These are phyloP conservation scores for Seriola quinqueradiata DNA, from an alignment of 2,113 vertebrate species.

Conservation along the genomic window DNA sequence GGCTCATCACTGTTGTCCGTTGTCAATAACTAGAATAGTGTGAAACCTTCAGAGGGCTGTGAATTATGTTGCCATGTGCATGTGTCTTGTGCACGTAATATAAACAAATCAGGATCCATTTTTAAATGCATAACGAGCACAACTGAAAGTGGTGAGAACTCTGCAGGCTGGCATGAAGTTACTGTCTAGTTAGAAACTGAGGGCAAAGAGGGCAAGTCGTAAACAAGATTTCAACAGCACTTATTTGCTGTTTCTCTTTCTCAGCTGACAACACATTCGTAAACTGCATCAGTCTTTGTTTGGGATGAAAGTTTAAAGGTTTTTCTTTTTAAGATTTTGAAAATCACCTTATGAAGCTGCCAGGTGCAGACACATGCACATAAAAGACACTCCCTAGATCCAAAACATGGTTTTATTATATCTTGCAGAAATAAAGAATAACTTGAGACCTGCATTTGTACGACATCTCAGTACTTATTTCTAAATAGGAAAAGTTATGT, in stretches of 20 bases:
- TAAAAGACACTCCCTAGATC: too few species aligned
- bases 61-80: neutral
- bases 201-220: neutral
- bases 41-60: neutral
- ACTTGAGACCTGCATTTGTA: neutral
- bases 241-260: too few species aligned
- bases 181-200: neutral
- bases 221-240: neutral
- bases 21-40: neutral
- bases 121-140: neutral
- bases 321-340: neutral
- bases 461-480: neutral
- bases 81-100: too few species aligned
- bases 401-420: too few species aligned
- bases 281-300: too few species aligned
- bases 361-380: neutral
- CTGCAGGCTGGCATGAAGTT: neutral
- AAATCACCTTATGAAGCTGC: neutral
- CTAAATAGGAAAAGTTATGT: neutral
- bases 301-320: too few species aligned
- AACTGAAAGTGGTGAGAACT: neutral
- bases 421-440: neutral
- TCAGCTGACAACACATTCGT: too few species aligned
- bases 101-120: neutral
- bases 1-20: neutral